Base-by-base conservation (phyloP, 2,888 invertebrate species). In the Stictocephala bisonia region DNA sequence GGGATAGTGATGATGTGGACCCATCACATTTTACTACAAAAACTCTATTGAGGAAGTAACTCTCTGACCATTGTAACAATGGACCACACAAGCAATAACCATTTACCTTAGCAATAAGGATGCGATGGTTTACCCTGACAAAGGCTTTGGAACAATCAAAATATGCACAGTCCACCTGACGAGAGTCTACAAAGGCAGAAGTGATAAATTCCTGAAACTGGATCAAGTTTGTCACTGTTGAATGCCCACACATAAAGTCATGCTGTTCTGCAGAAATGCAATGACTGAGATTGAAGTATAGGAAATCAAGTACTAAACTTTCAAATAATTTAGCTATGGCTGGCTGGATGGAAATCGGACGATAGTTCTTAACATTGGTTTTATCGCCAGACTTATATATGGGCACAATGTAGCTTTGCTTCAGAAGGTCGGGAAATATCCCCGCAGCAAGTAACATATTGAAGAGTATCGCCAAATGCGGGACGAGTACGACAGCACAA, bases 21-120 rank as follows among this genome's bases (percentile, higher is more conserved):
- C 35, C 60, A 3, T 60, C 60, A 60, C 22, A 60, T 31, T 40
- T 60, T 6, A 60, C 35, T 9, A 29, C 31, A n/a, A 60, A 31
- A 2, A 22, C 11, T 29, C 60, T 7, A 9, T 15, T 31, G 15
- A 15, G 6, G 1, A 60, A 22, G 35, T 60, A 60, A 22, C 60
- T 60, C n/a, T n/a, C n/a, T n/a, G n/a, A n/a, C n/a, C n/a, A n/a
- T n/a, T n/a, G n/a, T n/a, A n/a, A n/a, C n/a, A n/a, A n/a, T n/a
- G n/a, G n/a, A n/a, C n/a, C n/a, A n/a, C n/a, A n/a, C n/a, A n/a
- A n/a, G n/a, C n/a, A n/a, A n/a, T n/a, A n/a, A n/a, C n/a, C n/a
- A n/a, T n/a, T n/a, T n/a, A n/a, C n/a, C n/a, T 60, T 60, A 13
- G 60, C 27, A n/a, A 60, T 27, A 6, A 60, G 7, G 2, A 60